Base-by-base conservation (phyloP, 2,797 vertebrate species). In the Apogon hyalosoma region DNA sequence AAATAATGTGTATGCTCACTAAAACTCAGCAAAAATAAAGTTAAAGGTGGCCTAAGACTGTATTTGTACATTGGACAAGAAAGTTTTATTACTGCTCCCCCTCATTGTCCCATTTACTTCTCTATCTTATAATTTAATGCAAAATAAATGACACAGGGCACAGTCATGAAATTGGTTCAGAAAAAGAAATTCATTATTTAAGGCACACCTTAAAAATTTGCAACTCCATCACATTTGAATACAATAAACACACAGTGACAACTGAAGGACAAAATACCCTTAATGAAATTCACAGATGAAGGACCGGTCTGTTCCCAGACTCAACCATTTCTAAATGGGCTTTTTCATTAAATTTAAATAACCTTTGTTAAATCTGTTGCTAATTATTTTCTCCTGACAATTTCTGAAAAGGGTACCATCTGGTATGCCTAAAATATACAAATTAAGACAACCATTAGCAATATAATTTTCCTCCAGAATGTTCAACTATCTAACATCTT, bases 161-260 rank as follows among this genome's bases (percentile, higher is more conserved):
- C 1, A 53, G 48, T 39, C 28, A 38, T 6, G 0, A 1, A 61
- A 43, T 69, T 76, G 75, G 57, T 88, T 90, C 79, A 74, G 83
- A 87, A 88, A 85, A 87, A 76, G 46, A 90, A 85, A 77, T 65
- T 88, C 59, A 75, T 89, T 87, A 81, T 90, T 92, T 91, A 93
- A 93, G 92, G 92, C 92, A 92, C 91, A 90, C 90, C 84, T 90
- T 85, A 85, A 89, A 80, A 85, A 77, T 87, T 84, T 90, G 82
- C 75, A 89, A 82, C 69, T 87, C 65, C 72, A 86, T 85, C 77
- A 88, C 86, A 83, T 82, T 62, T 82, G 52, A 84, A 80, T 84
- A 91, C 87, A 89, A 36, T 53, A 77, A 83, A 88, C 76, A 86
- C 74, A 91, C 74, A 84, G 72, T 84, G 86, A 88, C 66, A 85